Evolutionary conservation across 2,113 vertebrate genomes (phyloP).

Genomic region (Carassius auratus): DNA sequence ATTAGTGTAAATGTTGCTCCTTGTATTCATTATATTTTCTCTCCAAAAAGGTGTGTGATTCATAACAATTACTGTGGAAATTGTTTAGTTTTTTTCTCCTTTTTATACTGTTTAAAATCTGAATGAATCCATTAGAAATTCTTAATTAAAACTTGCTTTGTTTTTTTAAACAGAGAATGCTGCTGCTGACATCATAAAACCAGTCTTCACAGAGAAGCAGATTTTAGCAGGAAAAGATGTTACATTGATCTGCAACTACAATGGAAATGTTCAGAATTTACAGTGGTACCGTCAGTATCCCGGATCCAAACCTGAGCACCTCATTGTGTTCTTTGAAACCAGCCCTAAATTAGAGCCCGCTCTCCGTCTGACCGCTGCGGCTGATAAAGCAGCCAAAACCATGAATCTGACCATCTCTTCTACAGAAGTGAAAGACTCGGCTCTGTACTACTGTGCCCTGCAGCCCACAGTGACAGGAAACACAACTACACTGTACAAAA

Average conservation of each 20-base stretch:
- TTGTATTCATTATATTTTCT: background rate
- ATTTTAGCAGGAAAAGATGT: background rate
- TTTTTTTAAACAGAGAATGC: constrained; percentile 4
- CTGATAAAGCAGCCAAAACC: background rate
- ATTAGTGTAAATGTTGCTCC: background rate
- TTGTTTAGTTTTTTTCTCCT: background rate
- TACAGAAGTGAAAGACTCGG: constrained; percentile 47
- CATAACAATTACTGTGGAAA: background rate
- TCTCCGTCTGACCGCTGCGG: background rate
- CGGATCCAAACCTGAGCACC: constrained; percentile 11
- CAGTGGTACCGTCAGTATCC: constrained; percentile 44
- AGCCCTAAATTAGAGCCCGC: background rate
- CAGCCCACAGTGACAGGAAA: constrained; percentile 48
- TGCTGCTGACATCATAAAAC: background rate
- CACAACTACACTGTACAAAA: constrained; percentile 42
- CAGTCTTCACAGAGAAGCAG: background rate
- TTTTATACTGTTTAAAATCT: background rate
- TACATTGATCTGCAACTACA: constrained; percentile 26
- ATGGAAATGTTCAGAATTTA: background rate
- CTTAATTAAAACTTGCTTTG: background rate
- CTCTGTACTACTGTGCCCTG: constrained; percentile 54
- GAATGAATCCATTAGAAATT: background rate
- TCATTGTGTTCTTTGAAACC: background rate
- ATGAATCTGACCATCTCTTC: constrained; percentile 46
- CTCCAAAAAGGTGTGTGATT: background rate